phyloP scores from a whole-genome alignment of 2,113 vertebrate genomes.

The Thamnophis sirtalis region DNA sequence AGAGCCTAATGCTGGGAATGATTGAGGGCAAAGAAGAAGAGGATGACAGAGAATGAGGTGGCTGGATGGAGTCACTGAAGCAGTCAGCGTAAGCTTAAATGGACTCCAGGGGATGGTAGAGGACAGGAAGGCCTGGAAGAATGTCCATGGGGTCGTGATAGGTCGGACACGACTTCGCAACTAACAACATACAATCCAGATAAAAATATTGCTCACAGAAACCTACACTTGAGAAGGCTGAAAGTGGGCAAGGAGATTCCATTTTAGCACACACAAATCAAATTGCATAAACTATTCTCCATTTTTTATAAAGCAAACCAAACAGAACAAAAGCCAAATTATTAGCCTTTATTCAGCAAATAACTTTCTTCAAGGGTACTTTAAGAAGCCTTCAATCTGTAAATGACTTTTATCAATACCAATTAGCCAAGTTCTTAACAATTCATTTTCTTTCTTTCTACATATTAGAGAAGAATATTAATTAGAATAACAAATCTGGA shows the following conservation, averaged over 20 bases:
- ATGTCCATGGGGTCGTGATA: too few relatives aligned
- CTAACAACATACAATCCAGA: background rate
- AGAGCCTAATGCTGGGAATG: too few relatives aligned
- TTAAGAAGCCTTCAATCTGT: background rate
- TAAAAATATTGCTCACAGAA: background rate
- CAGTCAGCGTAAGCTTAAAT: too few relatives aligned
- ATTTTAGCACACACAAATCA: background rate
- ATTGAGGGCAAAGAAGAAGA: too few relatives aligned
- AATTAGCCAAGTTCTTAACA: background rate
- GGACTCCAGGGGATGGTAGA: too few relatives aligned
- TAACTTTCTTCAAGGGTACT: background rate
- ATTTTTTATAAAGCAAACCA: background rate
- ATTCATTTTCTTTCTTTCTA: background rate
- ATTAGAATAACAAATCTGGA: background rate
- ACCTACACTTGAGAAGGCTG: background rate
- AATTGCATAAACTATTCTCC: background rate
- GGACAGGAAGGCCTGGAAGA: too few relatives aligned
- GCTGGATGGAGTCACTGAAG: too few relatives aligned
- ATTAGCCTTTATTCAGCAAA: background rate
- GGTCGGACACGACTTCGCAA: too few relatives aligned
- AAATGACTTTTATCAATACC: background rate
- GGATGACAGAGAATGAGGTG: too few relatives aligned
- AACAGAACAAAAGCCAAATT: background rate
- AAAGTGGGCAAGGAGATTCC: background rate
- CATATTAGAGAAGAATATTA: background rate